Evolutionary conservation across 2,888 invertebrate genomes (phyloP), one percentile per base, ranked within the genome.

Genomic region (Quadriops clusia): DNA sequence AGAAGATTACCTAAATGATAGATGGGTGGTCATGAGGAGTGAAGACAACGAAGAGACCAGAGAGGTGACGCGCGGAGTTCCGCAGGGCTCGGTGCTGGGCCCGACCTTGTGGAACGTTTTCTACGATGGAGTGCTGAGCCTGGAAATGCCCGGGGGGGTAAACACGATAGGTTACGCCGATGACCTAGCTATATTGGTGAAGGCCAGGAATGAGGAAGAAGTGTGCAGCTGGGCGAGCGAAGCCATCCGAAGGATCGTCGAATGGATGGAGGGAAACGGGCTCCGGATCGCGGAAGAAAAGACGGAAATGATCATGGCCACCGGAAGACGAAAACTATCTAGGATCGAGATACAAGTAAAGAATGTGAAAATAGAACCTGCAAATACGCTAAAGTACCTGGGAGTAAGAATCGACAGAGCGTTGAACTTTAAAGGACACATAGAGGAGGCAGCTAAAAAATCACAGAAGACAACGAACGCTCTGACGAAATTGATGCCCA

Each of bases 61-160:
- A 3, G 13, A 25, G 14, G n/a, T n/a, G n/a, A n/a, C n/a, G n/a
- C n/a, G n/a, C n/a, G 37, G 34, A 17, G 32, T 38, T 6, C 38
- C 38, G 13, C 38, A 38, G 11, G 38, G 38, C 2, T 35, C 38
- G 3, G 17, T 28, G 7, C 2, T 35, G 3, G 32, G 32, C 5
- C 32, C 32, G 3, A 23, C 15, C n/a, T 14, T 35, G 28, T 35
- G 34, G 34, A 38, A 38, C 16, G 10, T 38, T 1, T 18, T 32
- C 3, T 35, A 38, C 16, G 29, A 37, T 9, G 32, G 20, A 7
- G 25, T 38, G 5, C 17, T 38, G 14, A 25, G 16, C 3, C 23
- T 34, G 7, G 7, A 29, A 10, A n/a, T 34, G 17, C 28, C 25
- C 7, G 28, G 23, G 3, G 31, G 31, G 6, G 32, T 22, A 4